These are phyloP conservation scores for Panagrolaimus sp. DNA, from an alignment of 1,140 invertebrate species.

Conservation along the genomic window DNA sequence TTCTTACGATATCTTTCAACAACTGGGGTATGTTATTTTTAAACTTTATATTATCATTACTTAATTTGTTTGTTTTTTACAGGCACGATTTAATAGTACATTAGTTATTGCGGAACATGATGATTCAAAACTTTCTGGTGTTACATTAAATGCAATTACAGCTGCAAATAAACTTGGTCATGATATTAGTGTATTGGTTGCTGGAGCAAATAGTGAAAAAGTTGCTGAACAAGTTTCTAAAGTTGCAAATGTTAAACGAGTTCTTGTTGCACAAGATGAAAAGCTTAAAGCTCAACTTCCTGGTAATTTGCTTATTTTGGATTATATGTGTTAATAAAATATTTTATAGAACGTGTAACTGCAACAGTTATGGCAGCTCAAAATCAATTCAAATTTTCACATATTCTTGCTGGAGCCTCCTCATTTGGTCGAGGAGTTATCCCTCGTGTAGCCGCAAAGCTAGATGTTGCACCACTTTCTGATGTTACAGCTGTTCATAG, in stretches of 20 bases:
- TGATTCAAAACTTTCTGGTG: constrained; percentile 74
- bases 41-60: background rate
- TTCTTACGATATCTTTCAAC: background rate
- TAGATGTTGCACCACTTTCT: constrained; percentile 89
- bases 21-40: background rate
- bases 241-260: constrained; percentile 42
- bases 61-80: background rate
- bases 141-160: constrained; percentile 81
- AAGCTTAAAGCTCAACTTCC: constrained; percentile 54
- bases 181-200: constrained; percentile 51
- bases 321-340: constrained; percentile 22
- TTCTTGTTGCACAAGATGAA: constrained; percentile 52
- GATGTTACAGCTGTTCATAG: constrained; percentile 86
- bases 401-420: constrained; percentile 83
- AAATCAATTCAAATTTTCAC: constrained; percentile 86
- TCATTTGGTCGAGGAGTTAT: constrained; percentile 83
- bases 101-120: constrained; percentile 90
- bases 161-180: constrained; percentile 87
- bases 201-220: constrained; percentile 35
- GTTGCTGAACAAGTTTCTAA: constrained; percentile 44
- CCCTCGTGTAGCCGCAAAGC: constrained; percentile 84
- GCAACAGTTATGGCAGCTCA: constrained; percentile 80
- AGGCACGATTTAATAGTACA: constrained; percentile 63
- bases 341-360: constrained; percentile 71
- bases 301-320: constrained; percentile 62